Percentiles rank a stretch among this genome's conserved stretches.
Conservation (phyloP, 2,888 invertebrate genomes). For the Archaeoteleia sp. region DNA sequence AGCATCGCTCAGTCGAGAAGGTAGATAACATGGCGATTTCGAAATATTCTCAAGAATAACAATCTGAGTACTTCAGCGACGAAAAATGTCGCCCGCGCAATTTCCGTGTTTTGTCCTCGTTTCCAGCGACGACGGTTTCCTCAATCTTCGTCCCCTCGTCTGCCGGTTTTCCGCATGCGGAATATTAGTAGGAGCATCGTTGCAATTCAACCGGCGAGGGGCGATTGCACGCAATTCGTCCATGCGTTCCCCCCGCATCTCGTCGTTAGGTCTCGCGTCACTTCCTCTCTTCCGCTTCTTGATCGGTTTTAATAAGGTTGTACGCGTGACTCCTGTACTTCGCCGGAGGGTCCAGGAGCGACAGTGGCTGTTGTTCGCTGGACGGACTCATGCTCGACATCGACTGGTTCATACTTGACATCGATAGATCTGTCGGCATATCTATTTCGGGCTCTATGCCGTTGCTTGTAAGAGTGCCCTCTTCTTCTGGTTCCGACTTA, state of each 20-base stretch:
- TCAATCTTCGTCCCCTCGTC: not conserved
- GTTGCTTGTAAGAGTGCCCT: conserved; percentile 59
- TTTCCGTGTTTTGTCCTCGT: not conserved
- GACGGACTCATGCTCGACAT: conserved; percentile 62
- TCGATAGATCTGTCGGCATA: conserved; percentile 73
- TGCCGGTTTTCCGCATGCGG: conserved; percentile 8
- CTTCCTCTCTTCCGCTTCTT: conserved; percentile 72
- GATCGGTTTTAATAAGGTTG: conserved; percentile 71
- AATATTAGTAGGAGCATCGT: not conserved
- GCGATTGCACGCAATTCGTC: conserved; percentile 23
- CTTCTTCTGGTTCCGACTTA: conserved; percentile 72
- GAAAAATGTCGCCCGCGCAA: no score
- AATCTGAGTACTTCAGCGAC: no score
- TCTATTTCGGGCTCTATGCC: conserved; percentile 70
- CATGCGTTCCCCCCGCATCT: conserved; percentile 45
- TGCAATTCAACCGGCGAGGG: conserved; percentile 22
- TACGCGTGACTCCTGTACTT: conserved; percentile 74
- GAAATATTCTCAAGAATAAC: no score
- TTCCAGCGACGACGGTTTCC: not conserved
- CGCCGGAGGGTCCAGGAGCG: conserved; percentile 70
- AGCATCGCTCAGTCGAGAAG: no score
- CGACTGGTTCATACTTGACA: conserved; percentile 71
- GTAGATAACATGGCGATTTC: no score
- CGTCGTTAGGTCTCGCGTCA: conserved; percentile 69
- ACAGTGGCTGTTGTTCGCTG: conserved; percentile 61